Evolutionary conservation across 2,113 vertebrate genomes (phyloP).

Genomic region (Periophthalmodon schlosseri): DNA sequence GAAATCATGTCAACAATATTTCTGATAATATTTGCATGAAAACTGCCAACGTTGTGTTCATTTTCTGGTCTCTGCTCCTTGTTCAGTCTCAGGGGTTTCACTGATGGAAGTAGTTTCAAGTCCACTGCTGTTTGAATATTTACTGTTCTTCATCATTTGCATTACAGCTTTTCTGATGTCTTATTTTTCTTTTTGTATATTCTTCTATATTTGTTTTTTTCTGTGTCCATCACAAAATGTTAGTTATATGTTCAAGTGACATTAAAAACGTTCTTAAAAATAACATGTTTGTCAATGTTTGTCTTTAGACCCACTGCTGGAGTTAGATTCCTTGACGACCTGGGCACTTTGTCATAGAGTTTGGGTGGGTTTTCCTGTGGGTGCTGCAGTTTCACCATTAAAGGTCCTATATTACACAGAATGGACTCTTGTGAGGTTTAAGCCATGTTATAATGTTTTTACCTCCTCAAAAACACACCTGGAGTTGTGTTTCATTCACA

Average conservation of each 20-base stretch:
- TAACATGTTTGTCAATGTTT: not conserved
- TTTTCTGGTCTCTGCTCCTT: slow-evolving; percentile 61
- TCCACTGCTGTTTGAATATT: slow-evolving; percentile 63
- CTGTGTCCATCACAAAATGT: slow-evolving; percentile 50
- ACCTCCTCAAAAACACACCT: too few relatives aligned
- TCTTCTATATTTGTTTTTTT: slow-evolving; percentile 45
- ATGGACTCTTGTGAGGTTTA: too few relatives aligned
- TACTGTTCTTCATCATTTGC: slow-evolving; percentile 55
- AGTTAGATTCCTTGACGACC: too few relatives aligned
- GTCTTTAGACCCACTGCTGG: not conserved
- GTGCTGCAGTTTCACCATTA: not conserved
- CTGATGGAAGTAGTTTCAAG: slow-evolving; percentile 64
- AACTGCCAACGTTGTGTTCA: slow-evolving; percentile 72
- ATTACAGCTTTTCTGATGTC: slow-evolving; percentile 54
- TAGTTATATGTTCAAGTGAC: slow-evolving; percentile 65
- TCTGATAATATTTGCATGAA: slow-evolving; percentile 52
- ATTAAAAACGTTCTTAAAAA: slow-evolving; percentile 71
- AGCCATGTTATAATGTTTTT: too few relatives aligned
- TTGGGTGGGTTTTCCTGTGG: too few relatives aligned
- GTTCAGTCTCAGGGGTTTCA: slow-evolving; percentile 78
- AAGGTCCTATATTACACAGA: too few relatives aligned
- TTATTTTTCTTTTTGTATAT: slow-evolving; percentile 69
- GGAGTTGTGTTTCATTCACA: too few relatives aligned
- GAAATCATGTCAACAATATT: slow-evolving; percentile 58
- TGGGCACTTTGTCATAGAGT: too few relatives aligned